Conservation (phyloP, 2,888 invertebrate genomes). For the Netelia fuscicornis region DNA sequence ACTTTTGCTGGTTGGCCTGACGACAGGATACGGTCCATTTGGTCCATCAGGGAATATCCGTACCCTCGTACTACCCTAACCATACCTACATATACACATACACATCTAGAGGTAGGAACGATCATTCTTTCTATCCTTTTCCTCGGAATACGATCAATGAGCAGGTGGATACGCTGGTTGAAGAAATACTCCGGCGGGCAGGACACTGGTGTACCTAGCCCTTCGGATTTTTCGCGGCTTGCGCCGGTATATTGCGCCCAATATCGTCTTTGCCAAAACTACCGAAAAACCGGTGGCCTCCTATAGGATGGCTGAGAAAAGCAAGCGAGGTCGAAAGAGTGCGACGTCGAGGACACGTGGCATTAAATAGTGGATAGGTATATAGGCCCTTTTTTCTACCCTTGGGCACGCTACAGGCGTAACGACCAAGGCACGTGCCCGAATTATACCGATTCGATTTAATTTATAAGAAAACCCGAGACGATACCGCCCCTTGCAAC, state of each 20-base stretch:
- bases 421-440: conserved; percentile 65
- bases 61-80: conserved; percentile 45
- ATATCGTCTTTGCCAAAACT: not conserved
- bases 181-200: conserved; percentile 37
- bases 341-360: conserved; percentile 7
- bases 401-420: conserved; percentile 21
- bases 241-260: not conserved
- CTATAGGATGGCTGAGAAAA: not conserved
- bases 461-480: conserved; percentile 74
- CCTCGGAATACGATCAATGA: conserved; percentile 24
- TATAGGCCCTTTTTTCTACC: conserved; percentile 4
- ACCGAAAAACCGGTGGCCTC: too few relatives aligned
- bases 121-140: conserved; percentile 21
- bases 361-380: conserved; percentile 21
- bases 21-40: conserved; percentile 63
- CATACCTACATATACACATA: not conserved
- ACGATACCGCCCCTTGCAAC: conserved; percentile 29
- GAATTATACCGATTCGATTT: conserved; percentile 78
- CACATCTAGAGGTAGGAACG: not conserved
- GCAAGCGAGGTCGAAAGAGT: conserved; percentile 9
- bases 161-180: conserved; percentile 15
- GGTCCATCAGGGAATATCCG: conserved; percentile 68
- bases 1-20: conserved; percentile 32
- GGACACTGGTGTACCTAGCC: conserved; percentile 9
- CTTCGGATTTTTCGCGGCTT: conserved; percentile 33